A percentile compares a stretch with the other conserved stretches of the same genome.
phyloP scores from a whole-genome alignment of 2,888 invertebrate genomes.

The Ischnus inquisitorius region DNA sequence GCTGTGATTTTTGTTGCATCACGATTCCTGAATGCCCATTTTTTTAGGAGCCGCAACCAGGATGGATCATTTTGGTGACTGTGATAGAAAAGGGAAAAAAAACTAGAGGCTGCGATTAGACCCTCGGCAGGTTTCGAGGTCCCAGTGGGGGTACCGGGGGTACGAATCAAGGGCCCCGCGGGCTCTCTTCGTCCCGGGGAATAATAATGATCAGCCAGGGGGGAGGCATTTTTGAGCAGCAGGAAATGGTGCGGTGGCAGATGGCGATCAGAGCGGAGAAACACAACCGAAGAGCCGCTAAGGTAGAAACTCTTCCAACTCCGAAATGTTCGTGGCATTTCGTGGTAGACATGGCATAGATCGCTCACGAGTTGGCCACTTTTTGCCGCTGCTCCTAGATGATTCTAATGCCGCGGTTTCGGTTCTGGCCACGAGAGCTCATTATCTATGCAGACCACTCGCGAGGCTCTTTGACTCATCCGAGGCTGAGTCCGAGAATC shows the following conservation, averaged over 20 bases:
- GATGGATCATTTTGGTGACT: conserved; percentile 10
- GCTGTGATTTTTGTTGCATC: too few relatives aligned
- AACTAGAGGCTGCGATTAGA: conserved; percentile 8
- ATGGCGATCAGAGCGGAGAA: conserved; percentile 71
- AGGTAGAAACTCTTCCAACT: conserved; percentile 57
- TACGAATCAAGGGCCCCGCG: conserved; percentile 48
- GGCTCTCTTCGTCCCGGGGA: conserved; percentile 69
- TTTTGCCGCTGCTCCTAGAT: conserved; percentile 48
- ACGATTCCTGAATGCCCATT: too few relatives aligned
- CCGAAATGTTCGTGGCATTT: conserved; percentile 46
- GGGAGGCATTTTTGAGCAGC: conserved; percentile 46
- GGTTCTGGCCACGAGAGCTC: conserved; percentile 58
- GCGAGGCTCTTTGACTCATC: conserved; percentile 37
- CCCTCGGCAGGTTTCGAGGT: background rate
- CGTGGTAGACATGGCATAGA: conserved; percentile 42
- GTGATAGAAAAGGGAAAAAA: background rate
- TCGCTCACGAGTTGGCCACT: conserved; percentile 56
- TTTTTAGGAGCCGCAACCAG: too few relatives aligned
- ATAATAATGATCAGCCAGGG: conserved; percentile 76
- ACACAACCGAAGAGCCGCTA: conserved; percentile 61
- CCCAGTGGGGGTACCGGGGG: conserved; percentile 24
- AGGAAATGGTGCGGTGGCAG: conserved; percentile 70
- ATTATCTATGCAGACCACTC: conserved; percentile 76
- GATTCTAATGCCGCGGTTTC: conserved; percentile 46
- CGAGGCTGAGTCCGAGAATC: conserved; percentile 38